These are phyloP conservation scores for Andrena dorsata DNA, from an alignment of 2,888 invertebrate genomes.

Conservation along the genomic window DNA sequence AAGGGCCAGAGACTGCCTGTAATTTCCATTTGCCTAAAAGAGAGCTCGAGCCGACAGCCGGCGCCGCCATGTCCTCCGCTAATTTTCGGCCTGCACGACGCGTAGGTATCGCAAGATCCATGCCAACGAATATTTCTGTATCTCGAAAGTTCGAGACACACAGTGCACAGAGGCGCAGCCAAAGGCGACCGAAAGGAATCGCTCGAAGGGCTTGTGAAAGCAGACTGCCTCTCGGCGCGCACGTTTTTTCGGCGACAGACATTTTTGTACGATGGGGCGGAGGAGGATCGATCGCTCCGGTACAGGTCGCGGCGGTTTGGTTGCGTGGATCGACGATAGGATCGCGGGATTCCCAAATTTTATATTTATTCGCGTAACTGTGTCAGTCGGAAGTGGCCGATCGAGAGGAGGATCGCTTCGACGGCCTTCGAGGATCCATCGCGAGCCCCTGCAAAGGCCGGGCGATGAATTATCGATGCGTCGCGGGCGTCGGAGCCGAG, in stretches of 20 bases:
- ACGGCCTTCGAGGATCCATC: conserved; percentile 11
- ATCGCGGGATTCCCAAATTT: conserved; percentile 6
- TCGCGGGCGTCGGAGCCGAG: background rate
- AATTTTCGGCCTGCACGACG: background rate
- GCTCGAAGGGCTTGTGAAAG: background rate
- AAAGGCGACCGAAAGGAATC: background rate
- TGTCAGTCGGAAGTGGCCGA: background rate
- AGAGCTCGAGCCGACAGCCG: background rate
- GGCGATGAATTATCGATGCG: conserved; percentile 8
- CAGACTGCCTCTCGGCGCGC: background rate
- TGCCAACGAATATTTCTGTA: conserved; percentile 44
- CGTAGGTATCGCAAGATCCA: conserved; percentile 22
- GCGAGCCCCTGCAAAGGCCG: conserved; percentile 11
- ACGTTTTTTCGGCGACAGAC: background rate
- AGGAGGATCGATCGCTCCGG: background rate
- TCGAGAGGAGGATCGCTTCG: conserved; percentile 10
- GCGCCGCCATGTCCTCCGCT: background rate
- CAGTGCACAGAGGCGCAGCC: background rate
- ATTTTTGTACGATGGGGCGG: background rate
- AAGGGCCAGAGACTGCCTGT: background rate
- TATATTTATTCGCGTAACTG: conserved; percentile 22
- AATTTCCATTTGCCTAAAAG: background rate
- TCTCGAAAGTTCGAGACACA: background rate
- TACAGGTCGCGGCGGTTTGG: background rate
- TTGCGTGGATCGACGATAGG: conserved; percentile 12